Evolutionary conservation across 2,113 vertebrate genomes (phyloP).

Genomic region (Catharus bicknelli): DNA sequence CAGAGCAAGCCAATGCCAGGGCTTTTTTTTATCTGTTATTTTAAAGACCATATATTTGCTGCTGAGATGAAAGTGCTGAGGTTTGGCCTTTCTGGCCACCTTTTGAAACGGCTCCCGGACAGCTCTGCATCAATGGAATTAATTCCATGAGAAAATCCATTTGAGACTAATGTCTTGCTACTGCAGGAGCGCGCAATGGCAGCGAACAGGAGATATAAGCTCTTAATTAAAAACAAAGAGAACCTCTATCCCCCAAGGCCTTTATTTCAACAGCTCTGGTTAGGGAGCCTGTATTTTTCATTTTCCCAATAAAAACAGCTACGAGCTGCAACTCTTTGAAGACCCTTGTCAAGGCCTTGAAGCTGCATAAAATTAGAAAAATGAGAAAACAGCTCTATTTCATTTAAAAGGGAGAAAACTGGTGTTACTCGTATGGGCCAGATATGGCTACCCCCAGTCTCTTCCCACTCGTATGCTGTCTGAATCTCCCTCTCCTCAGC

Average conservation of each 20-base stretch:
- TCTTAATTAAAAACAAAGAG: slow-evolving; percentile 63
- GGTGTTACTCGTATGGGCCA: rapidly evolving
- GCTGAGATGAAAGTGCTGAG: slow-evolving; percentile 36
- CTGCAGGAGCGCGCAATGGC: not conserved
- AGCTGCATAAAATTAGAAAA: slow-evolving; percentile 23
- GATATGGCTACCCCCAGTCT: too few species aligned
- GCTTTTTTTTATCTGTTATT: not conserved
- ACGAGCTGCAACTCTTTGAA: not conserved
- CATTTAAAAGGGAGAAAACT: not conserved
- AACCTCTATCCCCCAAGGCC: slow-evolving; percentile 41
- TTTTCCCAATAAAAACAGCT: slow-evolving; percentile 27
- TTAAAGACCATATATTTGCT: slow-evolving; percentile 24
- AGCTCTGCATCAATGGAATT: slow-evolving; percentile 35
- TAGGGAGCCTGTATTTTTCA: slow-evolving; percentile 19
- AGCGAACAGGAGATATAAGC: slow-evolving; percentile 25
- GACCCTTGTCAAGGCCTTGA: not conserved
- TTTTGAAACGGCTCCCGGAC: not conserved
- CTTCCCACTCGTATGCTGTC: rapidly evolving
- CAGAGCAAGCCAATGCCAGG: not conserved
- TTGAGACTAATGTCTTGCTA: not conserved
- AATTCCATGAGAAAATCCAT: slow-evolving; percentile 13
- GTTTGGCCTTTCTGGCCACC: slow-evolving; percentile 32
- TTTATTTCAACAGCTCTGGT: slow-evolving; percentile 27
- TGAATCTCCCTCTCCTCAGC: not conserved
- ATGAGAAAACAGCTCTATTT: not conserved